Evolutionary conservation across 2,797 vertebrate genomes (phyloP).

Genomic region (Fringilla coelebs): DNA sequence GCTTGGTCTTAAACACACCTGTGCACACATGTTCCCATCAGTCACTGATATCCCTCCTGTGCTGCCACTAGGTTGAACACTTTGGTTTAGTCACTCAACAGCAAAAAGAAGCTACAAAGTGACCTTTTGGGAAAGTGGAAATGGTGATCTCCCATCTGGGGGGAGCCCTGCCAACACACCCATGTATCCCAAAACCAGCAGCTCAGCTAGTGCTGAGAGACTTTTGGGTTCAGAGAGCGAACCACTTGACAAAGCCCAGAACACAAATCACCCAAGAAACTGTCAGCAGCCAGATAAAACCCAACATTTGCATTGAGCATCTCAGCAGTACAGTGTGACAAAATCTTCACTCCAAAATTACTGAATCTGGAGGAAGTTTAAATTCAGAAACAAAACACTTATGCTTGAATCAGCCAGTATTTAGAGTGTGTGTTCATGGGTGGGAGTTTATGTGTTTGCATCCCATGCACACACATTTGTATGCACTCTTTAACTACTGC

Average conservation of each 20-base stretch:
- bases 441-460: neutral
- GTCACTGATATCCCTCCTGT: neutral
- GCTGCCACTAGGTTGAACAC: neutral
- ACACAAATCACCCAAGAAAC: neutral
- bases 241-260: neutral
- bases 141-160: rapidly evolving
- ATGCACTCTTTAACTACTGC: neutral
- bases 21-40: rapidly evolving
- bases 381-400: neutral
- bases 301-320: neutral
- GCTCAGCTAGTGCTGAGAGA: neutral
- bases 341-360: neutral
- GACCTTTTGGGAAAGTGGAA: neutral
- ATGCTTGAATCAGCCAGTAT: neutral
- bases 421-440: neutral
- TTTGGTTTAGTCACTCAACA: neutral
- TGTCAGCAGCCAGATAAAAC: neutral
- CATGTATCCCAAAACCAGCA: neutral
- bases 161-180: neutral
- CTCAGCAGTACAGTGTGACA: neutral
- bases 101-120: neutral
- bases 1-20: neutral
- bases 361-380: neutral
- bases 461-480: neutral
- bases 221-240: neutral